Percentiles rank a stretch among this genome's conserved stretches.
These are phyloP conservation scores for Lithophane semibrunnea DNA, from an alignment of 2,888 invertebrate species.

Conservation along the genomic window DNA sequence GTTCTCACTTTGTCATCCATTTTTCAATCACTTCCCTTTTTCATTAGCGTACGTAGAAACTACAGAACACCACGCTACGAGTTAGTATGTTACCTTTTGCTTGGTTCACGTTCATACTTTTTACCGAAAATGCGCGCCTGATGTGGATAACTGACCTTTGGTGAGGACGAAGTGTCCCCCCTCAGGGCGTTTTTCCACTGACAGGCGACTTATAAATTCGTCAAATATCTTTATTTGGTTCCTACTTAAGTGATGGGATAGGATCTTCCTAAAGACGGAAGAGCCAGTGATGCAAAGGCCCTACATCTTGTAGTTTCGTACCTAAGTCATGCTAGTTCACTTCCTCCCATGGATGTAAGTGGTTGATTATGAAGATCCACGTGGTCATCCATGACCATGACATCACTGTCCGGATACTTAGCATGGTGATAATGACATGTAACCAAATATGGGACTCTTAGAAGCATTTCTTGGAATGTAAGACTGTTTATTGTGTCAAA, in stretches of 20 bases:
- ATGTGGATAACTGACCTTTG: not conserved
- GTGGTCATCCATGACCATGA: constrained; percentile 26
- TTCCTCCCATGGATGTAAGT: constrained; percentile 31
- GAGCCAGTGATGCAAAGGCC: not conserved
- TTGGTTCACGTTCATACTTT: not conserved
- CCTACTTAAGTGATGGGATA: not conserved
- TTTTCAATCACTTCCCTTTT: not conserved
- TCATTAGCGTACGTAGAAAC: not conserved
- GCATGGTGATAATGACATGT: constrained; percentile 7
- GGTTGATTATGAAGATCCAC: constrained; percentile 17
- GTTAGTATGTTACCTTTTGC: not conserved
- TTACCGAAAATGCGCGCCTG: not conserved
- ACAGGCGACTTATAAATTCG: not conserved
- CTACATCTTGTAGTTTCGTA: constrained; percentile 24
- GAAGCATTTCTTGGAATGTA: constrained; percentile 26
- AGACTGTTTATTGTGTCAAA: constrained; percentile 18
- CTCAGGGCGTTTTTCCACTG: not conserved
- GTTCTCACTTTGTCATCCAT: too few species aligned
- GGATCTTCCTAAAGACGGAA: constrained; percentile 7
- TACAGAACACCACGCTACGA: not conserved
- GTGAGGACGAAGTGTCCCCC: not conserved
- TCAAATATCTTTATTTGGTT: not conserved
- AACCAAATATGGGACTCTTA: constrained; percentile 21
- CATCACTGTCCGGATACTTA: constrained; percentile 20
- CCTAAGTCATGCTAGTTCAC: constrained; percentile 12